Evolutionary conservation across 2,888 invertebrate genomes (phyloP).

Genomic region (Thumatha senex): DNA sequence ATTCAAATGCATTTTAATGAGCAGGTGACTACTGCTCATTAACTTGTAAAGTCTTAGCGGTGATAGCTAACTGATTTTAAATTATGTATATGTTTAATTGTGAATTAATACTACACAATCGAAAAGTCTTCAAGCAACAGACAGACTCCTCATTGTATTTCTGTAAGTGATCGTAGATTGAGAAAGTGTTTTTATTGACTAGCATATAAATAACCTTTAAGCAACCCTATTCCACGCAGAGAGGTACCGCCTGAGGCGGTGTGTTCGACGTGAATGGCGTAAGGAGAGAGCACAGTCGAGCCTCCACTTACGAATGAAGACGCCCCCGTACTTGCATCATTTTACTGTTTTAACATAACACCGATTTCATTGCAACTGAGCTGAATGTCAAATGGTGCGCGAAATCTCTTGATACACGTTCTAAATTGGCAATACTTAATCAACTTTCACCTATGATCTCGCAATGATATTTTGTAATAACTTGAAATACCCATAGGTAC

Average conservation of each 20-base stretch:
- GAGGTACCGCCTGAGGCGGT: constrained; percentile 45
- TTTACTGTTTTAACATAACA: constrained; percentile 66
- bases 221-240: constrained; percentile 26
- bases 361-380: constrained; percentile 58
- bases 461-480: not conserved
- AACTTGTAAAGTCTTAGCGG: no score
- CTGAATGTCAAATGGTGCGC: constrained; percentile 70
- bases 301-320: constrained; percentile 51
- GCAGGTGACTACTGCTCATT: no score
- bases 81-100: no score
- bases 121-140: no score
- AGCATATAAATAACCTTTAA: constrained; percentile 6
- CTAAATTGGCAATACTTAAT: constrained; percentile 21
- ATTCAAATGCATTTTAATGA: no score
- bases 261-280: constrained; percentile 56
- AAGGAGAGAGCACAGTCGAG: constrained; percentile 27
- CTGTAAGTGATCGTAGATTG: not conserved
- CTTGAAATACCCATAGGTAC: not conserved
- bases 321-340: constrained; percentile 47
- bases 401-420: constrained; percentile 44
- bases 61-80: no score
- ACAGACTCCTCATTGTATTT: not conserved
- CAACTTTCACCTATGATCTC: not conserved
- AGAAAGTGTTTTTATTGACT: not conserved
- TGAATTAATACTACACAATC: no score